Base-by-base conservation (phyloP, 92 coral and sea anemone species). In the Epizoanthus illoricatus region DNA sequence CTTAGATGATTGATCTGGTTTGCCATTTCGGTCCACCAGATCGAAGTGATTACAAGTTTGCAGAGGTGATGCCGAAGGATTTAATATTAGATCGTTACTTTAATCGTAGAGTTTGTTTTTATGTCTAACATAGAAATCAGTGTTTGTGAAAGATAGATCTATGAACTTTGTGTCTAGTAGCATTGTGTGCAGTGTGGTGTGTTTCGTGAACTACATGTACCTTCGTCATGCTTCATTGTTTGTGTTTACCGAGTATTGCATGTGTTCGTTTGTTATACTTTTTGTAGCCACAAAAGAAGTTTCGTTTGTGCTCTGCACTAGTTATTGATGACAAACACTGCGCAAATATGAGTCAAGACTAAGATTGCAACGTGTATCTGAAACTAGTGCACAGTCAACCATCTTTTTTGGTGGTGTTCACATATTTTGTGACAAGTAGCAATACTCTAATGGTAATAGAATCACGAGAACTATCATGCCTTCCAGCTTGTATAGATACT, bases 281-380 rank as follows among this genome's bases (percentile, higher is more conserved):
- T 28, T 10, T 20, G 33, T 28, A 6, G 47, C 36, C 45, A 16
- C 20, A 47, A 79, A 17, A 23, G n/a, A 15, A 5, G 61, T 28
- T 47, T 41, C 12, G 67, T 69, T 33, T 13, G 85, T 81, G 65
- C 74, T 61, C 57, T 85, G 81, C 84, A 88, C 92, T 88, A 88
- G 97, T 93, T 93, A 57, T 76, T 93, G 97, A 93, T 93, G 97
- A 93, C 88, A 85, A 93, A 90, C 97, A 93, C 97, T 93, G 97
- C 92, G 97, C 97, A 90, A 93, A 93, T 93, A 86, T 93, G 97
- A 93, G 91, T 79, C 88, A 42, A 78, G 71, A 68, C 45, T 36
- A 39, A 15, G 23, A 20, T 1, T 52, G 56, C 56, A 52, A 52
- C 15, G 56, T 52, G 56, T 52, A 13, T 52, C 56, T 52, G 56